A percentile compares a stretch with the other conserved stretches of the same genome.
These are phyloP conservation scores for Saccostrea cuccullata DNA, from an alignment of 1,140 invertebrate species.

Conservation along the genomic window DNA sequence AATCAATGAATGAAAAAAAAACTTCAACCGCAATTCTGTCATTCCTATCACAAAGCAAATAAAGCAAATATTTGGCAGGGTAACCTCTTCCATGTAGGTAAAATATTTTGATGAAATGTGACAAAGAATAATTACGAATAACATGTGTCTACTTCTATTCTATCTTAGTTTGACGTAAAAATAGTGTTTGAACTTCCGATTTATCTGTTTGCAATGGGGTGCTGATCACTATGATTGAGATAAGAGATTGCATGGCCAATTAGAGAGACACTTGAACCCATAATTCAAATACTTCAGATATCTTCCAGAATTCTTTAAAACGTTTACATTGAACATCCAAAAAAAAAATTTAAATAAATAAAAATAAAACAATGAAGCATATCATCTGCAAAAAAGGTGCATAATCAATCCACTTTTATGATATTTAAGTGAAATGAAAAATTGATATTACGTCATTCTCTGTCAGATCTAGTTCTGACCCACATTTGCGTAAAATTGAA, in stretches of 20 bases:
- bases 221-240: slow-evolving; percentile 22
- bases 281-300: slow-evolving; percentile 13
- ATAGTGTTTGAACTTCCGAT: slow-evolving; percentile 19
- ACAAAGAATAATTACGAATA: slow-evolving; percentile 4
- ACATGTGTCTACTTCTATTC: slow-evolving; percentile 6
- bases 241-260: slow-evolving; percentile 4
- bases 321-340: too few relatives aligned
- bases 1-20: not conserved
- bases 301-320: slow-evolving; percentile 1
- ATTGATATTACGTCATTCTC: not conserved
- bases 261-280: slow-evolving; percentile 27
- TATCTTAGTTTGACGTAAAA: slow-evolving; percentile 11
- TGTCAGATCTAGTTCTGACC: not conserved
- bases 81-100: slow-evolving; percentile 21
- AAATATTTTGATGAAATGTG: slow-evolving; percentile 1
- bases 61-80: not conserved
- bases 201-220: slow-evolving; percentile 16
- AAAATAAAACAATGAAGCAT: not conserved
- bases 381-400: not conserved
- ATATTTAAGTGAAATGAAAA: too few relatives aligned
- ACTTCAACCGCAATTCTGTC: slow-evolving; percentile 25
- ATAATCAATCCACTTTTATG: not conserved
- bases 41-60: not conserved
- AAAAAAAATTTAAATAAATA: too few relatives aligned
- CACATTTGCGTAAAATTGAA: not conserved